Evolutionary conservation across 1,140 invertebrate genomes (phyloP).

Genomic region (Polypedilum pembai): DNA sequence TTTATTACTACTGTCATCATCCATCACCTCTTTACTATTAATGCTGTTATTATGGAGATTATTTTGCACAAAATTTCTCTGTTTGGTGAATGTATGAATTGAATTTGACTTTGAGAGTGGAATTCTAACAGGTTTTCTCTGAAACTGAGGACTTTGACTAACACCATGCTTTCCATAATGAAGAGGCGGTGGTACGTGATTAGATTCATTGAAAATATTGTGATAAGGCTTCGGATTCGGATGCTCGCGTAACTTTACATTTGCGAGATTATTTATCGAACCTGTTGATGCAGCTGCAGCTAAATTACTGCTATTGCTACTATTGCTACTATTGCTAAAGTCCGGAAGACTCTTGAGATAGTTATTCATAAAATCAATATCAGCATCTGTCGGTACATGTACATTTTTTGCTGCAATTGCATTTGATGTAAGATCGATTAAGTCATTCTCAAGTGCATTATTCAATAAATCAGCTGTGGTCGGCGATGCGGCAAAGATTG

Average conservation of each 20-base stretch:
- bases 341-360: slow-evolving; percentile 43
- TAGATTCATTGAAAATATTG: background rate
- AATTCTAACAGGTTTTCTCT: background rate
- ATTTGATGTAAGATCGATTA: slow-evolving; percentile 30
- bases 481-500: background rate
- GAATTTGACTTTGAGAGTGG: slow-evolving; percentile 20
- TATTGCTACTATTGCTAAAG: slow-evolving; percentile 38
- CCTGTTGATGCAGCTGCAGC: background rate
- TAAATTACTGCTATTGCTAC: background rate
- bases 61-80: background rate
- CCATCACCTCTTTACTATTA: background rate
- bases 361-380: slow-evolving; percentile 44
- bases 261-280: background rate
- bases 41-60: background rate
- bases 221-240: background rate
- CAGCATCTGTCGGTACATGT: slow-evolving; percentile 32
- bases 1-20: slow-evolving; percentile 16
- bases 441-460: slow-evolving; percentile 22
- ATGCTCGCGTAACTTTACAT: background rate
- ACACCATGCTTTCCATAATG: background rate
- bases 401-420: background rate
- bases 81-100: slow-evolving; percentile 15
- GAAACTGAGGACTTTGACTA: background rate
- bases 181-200: background rate
- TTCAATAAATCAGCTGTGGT: slow-evolving; percentile 3